phyloP scores from a whole-genome alignment of 1,140 invertebrate genomes.

The Drosophila sechellia region DNA sequence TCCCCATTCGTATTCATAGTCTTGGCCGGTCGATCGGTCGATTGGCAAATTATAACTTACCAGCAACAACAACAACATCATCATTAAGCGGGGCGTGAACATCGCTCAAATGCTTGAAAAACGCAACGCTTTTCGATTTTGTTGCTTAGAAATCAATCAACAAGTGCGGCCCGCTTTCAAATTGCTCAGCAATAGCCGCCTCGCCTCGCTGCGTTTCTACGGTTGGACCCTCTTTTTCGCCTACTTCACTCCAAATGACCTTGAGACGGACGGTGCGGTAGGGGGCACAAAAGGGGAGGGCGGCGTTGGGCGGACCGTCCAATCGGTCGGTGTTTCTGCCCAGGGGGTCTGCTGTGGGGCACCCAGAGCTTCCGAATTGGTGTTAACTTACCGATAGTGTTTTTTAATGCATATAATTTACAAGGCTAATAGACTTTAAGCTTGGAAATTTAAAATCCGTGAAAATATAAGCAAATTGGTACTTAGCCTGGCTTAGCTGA shows the following conservation, averaged over 20 bases:
- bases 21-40: slow-evolving; percentile 7
- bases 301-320: slow-evolving; percentile 36
- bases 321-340: slow-evolving; percentile 28
- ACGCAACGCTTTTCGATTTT: slow-evolving; percentile 38
- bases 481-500: too few relatives aligned
- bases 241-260: slow-evolving; percentile 48
- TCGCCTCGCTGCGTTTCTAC: slow-evolving; percentile 63
- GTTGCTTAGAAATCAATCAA: slow-evolving; percentile 66
- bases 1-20: slow-evolving; percentile 55
- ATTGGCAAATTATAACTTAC: slow-evolving; percentile 65
- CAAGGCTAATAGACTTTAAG: slow-evolving; percentile 20
- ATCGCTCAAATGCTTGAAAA: slow-evolving; percentile 31
- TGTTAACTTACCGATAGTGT: slow-evolving; percentile 41
- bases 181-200: slow-evolving; percentile 55
- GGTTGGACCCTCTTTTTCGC: slow-evolving; percentile 15
- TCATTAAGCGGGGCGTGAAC: slow-evolving; percentile 62
- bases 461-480: too few relatives aligned
- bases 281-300: neutral
- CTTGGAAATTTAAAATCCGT: neutral
- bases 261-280: slow-evolving; percentile 43
- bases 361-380: slow-evolving; percentile 62
- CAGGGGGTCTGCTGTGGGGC: slow-evolving; percentile 28
- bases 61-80: slow-evolving; percentile 25
- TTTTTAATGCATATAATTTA: slow-evolving; percentile 42
- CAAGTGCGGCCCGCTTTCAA: slow-evolving; percentile 76